phyloP scores from a whole-genome alignment of 2,113 vertebrate genomes.

The Phylloscopus trochiloides region DNA sequence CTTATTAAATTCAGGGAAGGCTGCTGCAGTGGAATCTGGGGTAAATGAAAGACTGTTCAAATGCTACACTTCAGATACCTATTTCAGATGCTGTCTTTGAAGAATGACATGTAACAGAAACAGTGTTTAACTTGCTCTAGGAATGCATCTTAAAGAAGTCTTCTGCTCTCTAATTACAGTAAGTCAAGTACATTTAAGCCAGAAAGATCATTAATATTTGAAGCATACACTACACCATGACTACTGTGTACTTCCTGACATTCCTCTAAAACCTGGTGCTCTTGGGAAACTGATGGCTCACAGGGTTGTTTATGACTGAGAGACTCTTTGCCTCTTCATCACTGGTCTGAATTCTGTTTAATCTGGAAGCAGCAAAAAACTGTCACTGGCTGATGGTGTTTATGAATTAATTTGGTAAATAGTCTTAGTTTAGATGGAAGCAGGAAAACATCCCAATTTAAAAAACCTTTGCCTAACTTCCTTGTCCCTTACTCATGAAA shows the following conservation, averaged over 20 bases:
- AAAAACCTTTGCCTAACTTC: background rate
- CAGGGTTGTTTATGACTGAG: background rate
- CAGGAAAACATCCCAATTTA: background rate
- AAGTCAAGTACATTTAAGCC: background rate
- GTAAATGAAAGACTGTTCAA: background rate
- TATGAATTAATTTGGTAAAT: background rate
- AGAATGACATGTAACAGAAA: constrained; percentile 29
- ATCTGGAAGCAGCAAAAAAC: background rate
- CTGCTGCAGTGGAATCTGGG: background rate
- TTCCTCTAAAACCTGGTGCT: background rate
- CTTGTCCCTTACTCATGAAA: background rate
- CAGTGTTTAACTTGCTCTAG: background rate
- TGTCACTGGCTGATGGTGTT: background rate
- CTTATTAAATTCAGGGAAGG: constrained; percentile 26
- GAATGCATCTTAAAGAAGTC: background rate
- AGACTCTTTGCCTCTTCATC: background rate
- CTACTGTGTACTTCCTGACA: background rate
- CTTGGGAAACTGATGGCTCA: background rate
- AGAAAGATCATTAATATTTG: constrained; percentile 30
- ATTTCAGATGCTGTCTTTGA: constrained; percentile 28
- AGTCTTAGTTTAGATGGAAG: background rate
- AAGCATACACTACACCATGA: background rate
- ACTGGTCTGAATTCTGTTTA: constrained; percentile 12
- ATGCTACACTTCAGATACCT: background rate
- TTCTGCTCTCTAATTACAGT: constrained; percentile 26